These are phyloP conservation scores for Cepaea hortensis DNA, from an alignment of 2,888 invertebrate species.

Conservation along the genomic window DNA sequence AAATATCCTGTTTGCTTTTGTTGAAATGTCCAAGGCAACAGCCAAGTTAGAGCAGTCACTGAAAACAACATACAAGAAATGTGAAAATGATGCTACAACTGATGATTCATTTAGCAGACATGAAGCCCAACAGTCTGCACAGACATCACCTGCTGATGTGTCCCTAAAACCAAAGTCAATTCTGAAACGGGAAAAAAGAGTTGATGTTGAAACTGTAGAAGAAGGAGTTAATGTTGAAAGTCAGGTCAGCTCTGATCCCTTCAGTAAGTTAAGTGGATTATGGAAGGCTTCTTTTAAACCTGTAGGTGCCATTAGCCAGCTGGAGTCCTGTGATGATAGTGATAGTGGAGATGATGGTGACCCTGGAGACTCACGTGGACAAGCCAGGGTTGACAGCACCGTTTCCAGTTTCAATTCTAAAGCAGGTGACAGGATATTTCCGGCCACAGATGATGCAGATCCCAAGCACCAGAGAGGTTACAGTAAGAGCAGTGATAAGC, in stretches of 20 bases:
- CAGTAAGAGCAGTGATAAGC: too few relatives aligned
- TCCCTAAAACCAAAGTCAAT: too few relatives aligned
- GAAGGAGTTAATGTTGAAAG: too few relatives aligned
- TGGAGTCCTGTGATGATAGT: too few relatives aligned
- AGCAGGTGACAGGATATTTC: too few relatives aligned
- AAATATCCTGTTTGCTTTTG: conserved; percentile 43
- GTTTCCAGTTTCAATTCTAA: too few relatives aligned
- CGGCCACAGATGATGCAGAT: too few relatives aligned
- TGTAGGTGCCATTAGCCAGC: conserved; percentile 11
- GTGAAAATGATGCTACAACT: conserved; percentile 4
- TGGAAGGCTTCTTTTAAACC: conserved; percentile 36
- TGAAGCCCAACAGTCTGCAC: background rate
- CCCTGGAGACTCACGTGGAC: too few relatives aligned
- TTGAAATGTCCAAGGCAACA: conserved; percentile 48
- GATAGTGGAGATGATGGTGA: too few relatives aligned
- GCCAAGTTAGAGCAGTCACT: conserved; percentile 45
- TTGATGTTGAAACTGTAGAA: background rate
- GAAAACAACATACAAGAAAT: background rate
- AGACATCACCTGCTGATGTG: too few relatives aligned
- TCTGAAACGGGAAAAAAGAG: conserved; percentile 28
- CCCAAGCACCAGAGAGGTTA: too few relatives aligned
- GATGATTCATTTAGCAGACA: background rate
- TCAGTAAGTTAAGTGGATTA: conserved; percentile 28
- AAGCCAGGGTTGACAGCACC: too few relatives aligned
- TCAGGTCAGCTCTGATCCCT: background rate